Base-by-base conservation (phyloP, 2,888 invertebrate genomes). In the Podotricha telesiphe region DNA sequence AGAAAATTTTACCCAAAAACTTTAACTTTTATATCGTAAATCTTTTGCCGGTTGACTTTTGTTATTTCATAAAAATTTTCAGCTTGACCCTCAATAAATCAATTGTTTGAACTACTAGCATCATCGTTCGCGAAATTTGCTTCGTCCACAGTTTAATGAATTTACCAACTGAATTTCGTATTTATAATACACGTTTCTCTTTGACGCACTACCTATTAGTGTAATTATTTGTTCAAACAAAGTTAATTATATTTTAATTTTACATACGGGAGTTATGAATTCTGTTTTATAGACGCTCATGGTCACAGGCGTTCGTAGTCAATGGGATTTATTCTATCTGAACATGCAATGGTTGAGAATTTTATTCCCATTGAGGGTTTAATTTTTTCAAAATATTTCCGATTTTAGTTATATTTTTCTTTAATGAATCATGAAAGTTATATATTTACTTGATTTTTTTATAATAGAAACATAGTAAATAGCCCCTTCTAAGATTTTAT, bases 21-120 rank as follows among this genome's bases (percentile, higher is more conserved):
- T 56, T 69, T 59, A 48, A 68, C 68, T 69, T 71, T 66, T 66
- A 63, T 50, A 66, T 71, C 71, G 69, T 71, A 71, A 71, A 71
- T 71, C 71, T 69, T 71, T 63, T 56, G 40, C 65, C 65, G 70
- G 50, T 68, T 61, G 65, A 68, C 62, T 45, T 28, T 40, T 53
- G 67, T 67, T 69, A 69, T 66, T 71, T 69, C 69, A 71, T 71
- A 69, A 71, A 71, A 8, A 7, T 37, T 37, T 71, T 66, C 48
- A 66, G 48, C 59, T 66, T 51, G 53, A 20, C 67, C 34, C 19
- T 6, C 47, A 28, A 62, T 67, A 67, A 67, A 62, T 67, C 62
- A 67, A 34, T 59, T 34, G 51, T 51, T 67, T 20, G 17, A 28
- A 34, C 48, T n/a, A 62, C 34, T 62, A 15, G 37, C 50, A 50